Base-by-base conservation (phyloP, 2,888 invertebrate genomes). In the Polia nebulosa region DNA sequence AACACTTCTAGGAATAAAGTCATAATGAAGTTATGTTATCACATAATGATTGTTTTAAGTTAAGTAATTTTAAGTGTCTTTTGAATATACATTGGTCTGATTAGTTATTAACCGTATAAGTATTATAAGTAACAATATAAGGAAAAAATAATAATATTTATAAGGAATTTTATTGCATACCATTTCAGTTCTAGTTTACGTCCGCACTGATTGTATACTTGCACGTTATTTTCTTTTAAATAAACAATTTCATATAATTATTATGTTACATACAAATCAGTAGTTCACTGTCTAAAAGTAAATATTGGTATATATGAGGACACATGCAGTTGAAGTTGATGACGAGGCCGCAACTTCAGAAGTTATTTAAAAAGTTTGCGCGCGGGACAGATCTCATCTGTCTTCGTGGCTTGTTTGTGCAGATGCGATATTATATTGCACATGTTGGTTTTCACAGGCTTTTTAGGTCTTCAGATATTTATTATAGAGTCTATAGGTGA, bases 301-400 rank as follows among this genome's bases (percentile, higher is more conserved):
- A 63, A 63, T 36, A 25, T 58, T 27, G n/a, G 41, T 56, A 49
- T n/a, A 58, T 58, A 71, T 55, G 44, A 56, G 63, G 27, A 29
- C 56, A 69, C 58, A 52, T 77, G 64, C 61, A 63, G 62, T 55
- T 47, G 32, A 25, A 49, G 73, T 64, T 58, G 72, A 61, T 49
- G 78, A 53, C 51, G 47, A 44, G 27, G 47, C 72, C 52, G 29
- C 58, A 75, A 76, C 44, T 61, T 44, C n/a, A n/a, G 13, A 58
- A 75, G 66, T 66, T 66, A 72, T 67, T 59, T 67, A 45, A 51
- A 20, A 77, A 76, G 29, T 64, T 64, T 79, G n/a, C 22, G 56
- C 34, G 25, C 32, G 39, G 25, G 29, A 27, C 32, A 45, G 22
- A 34, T 52, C 34, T 63, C 57, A 57, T 75, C 34, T 44, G 52